Conservation (phyloP, 2,888 invertebrate genomes). For the Monopis laevigella region DNA sequence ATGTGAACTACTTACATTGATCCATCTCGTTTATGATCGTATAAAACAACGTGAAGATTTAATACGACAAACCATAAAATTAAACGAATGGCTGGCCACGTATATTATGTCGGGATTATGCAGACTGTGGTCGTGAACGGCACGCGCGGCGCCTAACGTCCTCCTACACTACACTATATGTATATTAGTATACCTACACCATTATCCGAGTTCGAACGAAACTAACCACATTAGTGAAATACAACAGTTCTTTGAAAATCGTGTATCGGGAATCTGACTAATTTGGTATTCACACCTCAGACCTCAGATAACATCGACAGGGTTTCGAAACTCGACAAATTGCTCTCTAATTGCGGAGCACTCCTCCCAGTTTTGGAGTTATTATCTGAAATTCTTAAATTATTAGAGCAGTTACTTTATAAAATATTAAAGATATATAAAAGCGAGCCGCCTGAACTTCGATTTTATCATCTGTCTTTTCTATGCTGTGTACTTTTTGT, state of each 20-base stretch:
- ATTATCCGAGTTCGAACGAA: too few relatives aligned
- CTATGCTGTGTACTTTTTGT: constrained; percentile 32
- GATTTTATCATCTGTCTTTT: constrained; percentile 23
- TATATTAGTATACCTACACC: too few relatives aligned
- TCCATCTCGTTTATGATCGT: constrained; percentile 20
- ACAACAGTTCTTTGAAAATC: too few relatives aligned
- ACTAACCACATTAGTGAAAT: too few relatives aligned
- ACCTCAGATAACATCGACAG: constrained; percentile 39
- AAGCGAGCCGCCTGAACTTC: constrained; percentile 8
- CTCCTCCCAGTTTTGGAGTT: not conserved
- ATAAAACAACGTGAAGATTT: constrained; percentile 25
- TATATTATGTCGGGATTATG: constrained; percentile 21
- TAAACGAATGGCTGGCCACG: constrained; percentile 44
- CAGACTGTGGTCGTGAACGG: constrained; percentile 13
- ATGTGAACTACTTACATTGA: constrained; percentile 39
- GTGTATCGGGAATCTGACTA: constrained; percentile 29
- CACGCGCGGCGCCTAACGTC: constrained; percentile 28
- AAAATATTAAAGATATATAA: constrained; percentile 2
- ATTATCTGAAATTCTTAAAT: not conserved
- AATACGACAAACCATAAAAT: constrained; percentile 46
- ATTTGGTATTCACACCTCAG: constrained; percentile 44
- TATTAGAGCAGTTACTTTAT: not conserved
- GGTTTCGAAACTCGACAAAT: constrained; percentile 35
- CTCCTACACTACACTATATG: too few relatives aligned
- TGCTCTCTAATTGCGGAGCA: constrained; percentile 17